Conservation (phyloP, 2,888 invertebrate species). For the Erynnis tages region DNA sequence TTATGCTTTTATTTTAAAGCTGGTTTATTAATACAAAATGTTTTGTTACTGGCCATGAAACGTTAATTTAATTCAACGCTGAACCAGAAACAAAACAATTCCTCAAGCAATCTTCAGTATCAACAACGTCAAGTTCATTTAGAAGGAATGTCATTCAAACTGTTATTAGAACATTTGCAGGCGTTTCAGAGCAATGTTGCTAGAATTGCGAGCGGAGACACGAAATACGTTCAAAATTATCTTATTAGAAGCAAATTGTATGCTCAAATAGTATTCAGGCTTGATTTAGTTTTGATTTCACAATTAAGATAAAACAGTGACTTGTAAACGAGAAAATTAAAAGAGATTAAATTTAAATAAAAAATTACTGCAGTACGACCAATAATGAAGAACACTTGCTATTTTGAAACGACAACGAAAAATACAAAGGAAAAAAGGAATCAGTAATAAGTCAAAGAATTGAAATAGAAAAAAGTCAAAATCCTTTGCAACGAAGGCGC, state of each 20-base stretch:
- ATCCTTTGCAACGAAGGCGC: neutral
- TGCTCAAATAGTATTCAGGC: conserved; percentile 1
- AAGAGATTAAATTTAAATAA: no score
- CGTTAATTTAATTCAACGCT: neutral
- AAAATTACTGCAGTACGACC: no score
- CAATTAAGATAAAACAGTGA: no score
- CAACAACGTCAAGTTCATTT: conserved; percentile 52
- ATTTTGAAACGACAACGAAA: neutral
- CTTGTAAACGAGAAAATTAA: no score
- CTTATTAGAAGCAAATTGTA: conserved; percentile 40
- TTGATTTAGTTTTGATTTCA: conserved; percentile 2
- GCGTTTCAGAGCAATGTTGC: conserved; percentile 47
- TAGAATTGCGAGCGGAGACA: conserved; percentile 53
- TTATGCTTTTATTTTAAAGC: neutral
- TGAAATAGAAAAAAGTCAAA: neutral
- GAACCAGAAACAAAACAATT: conserved; percentile 28
- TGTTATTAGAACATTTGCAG: conserved; percentile 59
- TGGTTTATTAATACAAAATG: neutral
- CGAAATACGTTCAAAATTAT: conserved; percentile 51
- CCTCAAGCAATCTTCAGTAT: conserved; percentile 37
- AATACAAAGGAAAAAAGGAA: neutral
- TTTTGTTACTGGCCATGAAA: neutral
- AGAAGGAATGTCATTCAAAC: conserved; percentile 64
- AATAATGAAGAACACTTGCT: neutral
- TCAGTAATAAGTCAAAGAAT: conserved; percentile 1